A percentile compares a stretch with the other conserved stretches of the same genome.
Conservation (phyloP, 2,888 invertebrate species). For the Pristionchus arcanus region DNA sequence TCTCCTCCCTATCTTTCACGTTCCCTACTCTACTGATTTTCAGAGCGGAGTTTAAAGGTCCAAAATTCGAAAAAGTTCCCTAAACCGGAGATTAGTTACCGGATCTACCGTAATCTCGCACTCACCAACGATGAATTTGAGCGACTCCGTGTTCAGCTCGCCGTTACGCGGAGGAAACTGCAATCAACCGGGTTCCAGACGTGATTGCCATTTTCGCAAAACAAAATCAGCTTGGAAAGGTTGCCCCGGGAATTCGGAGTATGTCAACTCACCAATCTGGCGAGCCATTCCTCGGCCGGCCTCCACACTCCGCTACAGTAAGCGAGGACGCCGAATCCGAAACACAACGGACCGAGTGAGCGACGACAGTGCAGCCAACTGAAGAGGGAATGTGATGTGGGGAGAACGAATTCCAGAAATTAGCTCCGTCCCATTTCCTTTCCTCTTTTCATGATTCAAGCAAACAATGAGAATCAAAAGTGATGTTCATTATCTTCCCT, state of each 20-base stretch:
- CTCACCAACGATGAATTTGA: conserved; percentile 43
- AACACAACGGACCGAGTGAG: conserved; percentile 21
- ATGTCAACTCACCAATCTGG: not conserved
- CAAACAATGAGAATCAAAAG: too few species aligned
- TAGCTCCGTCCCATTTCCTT: too few species aligned
- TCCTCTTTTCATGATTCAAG: too few species aligned
- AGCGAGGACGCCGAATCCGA: conserved; percentile 39
- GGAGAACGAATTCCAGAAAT: too few species aligned
- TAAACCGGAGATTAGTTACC: not conserved
- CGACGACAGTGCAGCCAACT: conserved; percentile 40
- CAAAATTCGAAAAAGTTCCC: too few species aligned
- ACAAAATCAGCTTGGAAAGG: too few species aligned
- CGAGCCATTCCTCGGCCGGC: conserved; percentile 34
- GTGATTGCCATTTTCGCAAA: too few species aligned
- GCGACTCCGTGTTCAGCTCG: conserved; percentile 25
- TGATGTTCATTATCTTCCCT: too few species aligned
- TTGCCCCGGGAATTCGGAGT: not conserved
- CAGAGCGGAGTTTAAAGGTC: too few species aligned
- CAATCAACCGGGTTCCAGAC: not conserved
- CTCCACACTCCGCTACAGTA: conserved; percentile 38
- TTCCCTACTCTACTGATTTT: too few species aligned
- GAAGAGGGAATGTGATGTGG: not conserved
- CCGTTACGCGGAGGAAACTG: conserved; percentile 6
- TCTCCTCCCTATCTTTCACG: too few species aligned
- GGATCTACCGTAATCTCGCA: conserved; percentile 28